A percentile compares a stretch with the other conserved stretches of the same genome.
Evolutionary conservation across 2,888 invertebrate species (phyloP).

Genomic region (Tinea pellionella): DNA sequence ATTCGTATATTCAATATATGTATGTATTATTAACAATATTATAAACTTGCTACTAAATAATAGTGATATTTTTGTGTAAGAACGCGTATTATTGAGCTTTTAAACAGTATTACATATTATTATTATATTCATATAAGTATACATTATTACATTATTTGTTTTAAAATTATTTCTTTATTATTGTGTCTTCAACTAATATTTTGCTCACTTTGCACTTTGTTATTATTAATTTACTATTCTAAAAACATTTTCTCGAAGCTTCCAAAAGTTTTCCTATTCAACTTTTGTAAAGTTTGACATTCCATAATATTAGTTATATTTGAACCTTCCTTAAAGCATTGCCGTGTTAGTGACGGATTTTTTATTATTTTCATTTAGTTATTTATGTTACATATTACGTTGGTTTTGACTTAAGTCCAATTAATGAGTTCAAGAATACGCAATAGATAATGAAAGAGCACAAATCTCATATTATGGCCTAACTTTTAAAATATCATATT

Average conservation of each 20-base stretch:
- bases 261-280: not conserved
- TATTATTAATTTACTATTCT: no score
- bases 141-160: not conserved
- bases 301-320: constrained; percentile 2
- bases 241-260: not conserved
- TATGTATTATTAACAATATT: not conserved
- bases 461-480: no score
- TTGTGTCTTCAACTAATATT: not conserved
- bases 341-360: not conserved
- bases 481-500: not conserved
- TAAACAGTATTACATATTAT: constrained; percentile 1
- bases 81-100: not conserved
- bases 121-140: not conserved
- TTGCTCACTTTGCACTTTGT: no score
- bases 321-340: not conserved
- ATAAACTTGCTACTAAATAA: not conserved
- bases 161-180: not conserved
- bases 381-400: not conserved
- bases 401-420: not conserved
- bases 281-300: not conserved
- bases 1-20: not conserved
- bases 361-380: not conserved
- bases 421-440: not conserved
- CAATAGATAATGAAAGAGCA: not conserved
- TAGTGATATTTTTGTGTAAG: not conserved